These are phyloP conservation scores for Synergus gifuensis DNA, from an alignment of 2,888 invertebrate genomes.

Conservation along the genomic window DNA sequence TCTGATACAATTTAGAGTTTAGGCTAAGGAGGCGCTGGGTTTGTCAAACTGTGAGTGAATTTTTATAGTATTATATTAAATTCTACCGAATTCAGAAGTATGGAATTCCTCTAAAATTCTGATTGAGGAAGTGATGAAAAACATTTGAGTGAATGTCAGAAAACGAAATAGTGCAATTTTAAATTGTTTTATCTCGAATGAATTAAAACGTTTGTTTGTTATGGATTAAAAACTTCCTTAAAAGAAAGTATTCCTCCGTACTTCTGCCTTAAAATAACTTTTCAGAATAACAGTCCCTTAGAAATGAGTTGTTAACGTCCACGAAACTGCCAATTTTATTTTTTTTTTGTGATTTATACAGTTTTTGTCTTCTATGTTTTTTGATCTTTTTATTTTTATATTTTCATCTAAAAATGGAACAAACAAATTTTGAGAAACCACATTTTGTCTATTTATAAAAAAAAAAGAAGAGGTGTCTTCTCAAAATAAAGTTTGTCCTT, in stretches of 20 bases:
- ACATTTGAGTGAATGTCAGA: background rate
- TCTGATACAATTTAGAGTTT: constrained; percentile 77
- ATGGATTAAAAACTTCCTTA: background rate
- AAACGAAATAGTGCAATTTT: constrained; percentile 30
- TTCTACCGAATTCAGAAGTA: constrained; percentile 54
- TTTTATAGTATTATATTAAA: constrained; percentile 71
- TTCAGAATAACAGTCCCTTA: background rate
- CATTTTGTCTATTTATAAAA: background rate
- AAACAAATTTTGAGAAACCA: background rate
- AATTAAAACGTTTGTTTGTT: background rate
- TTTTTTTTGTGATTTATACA: background rate
- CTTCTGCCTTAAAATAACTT: background rate
- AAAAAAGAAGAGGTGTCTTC: background rate
- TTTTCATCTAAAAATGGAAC: background rate
- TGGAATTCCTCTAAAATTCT: constrained; percentile 42
- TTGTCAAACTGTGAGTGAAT: constrained; percentile 72
- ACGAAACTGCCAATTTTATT: constrained; percentile 31
- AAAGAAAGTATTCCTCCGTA: constrained; percentile 21
- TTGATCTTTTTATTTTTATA: background rate
- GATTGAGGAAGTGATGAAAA: background rate
- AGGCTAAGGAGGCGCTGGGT: constrained; percentile 77
- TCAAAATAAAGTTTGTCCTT: background rate
- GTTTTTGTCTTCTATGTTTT: background rate
- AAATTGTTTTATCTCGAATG: constrained; percentile 26
- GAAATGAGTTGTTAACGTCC: background rate